A percentile compares a stretch with the other conserved stretches of the same genome.
phyloP scores from a whole-genome alignment of 2,113 vertebrate species.

The Azemiops feae region DNA sequence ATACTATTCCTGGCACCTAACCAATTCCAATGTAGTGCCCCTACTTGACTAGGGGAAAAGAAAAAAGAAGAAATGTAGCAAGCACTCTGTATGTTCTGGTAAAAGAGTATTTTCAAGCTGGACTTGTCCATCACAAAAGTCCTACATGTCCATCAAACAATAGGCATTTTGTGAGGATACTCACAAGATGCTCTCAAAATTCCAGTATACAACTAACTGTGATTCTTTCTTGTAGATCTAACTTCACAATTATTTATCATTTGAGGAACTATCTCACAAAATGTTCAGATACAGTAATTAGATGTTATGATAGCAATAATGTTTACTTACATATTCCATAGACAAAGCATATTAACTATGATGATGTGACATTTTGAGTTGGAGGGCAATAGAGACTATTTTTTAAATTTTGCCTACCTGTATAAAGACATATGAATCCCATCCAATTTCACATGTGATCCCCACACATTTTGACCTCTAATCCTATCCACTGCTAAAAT shows the following conservation, averaged over 20 bases:
- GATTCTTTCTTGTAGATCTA: not conserved
- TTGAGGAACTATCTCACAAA: not conserved
- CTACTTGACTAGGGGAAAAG: not conserved
- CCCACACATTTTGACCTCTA: not conserved
- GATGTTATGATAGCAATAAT: not conserved
- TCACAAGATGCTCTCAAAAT: not conserved
- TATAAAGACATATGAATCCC: not conserved
- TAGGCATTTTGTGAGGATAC: not conserved
- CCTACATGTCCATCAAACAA: not conserved
- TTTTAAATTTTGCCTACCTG: not conserved
- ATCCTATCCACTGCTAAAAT: not conserved
- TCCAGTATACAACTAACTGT: not conserved
- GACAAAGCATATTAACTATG: not conserved
- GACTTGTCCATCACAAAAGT: not conserved
- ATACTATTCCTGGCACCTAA: not conserved
- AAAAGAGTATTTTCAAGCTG: not conserved
- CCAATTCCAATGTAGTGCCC: not conserved
- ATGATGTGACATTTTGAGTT: not conserved
- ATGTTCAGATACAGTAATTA: not conserved
- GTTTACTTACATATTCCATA: not conserved
- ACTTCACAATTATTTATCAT: not conserved
- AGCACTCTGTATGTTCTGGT: not conserved
- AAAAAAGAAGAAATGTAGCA: not conserved
- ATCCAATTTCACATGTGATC: not conserved
- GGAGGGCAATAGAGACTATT: not conserved